Base-by-base conservation (phyloP, 2,797 vertebrate genomes). In the Neomorphus geoffroyi region DNA sequence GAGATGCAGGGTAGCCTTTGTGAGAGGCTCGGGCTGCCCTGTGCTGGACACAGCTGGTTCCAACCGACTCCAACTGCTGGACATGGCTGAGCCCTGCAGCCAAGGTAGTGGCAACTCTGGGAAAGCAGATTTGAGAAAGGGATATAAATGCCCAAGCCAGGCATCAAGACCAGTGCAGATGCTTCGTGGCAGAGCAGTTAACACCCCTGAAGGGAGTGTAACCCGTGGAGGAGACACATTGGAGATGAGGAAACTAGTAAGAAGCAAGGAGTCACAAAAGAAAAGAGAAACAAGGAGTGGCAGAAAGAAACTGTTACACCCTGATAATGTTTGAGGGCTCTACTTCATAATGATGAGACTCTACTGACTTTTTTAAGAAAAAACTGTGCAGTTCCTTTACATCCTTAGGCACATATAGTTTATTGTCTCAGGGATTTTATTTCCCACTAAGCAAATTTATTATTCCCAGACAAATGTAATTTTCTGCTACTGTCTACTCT, bases 71-170 rank as follows among this genome's bases (percentile, higher is more conserved):
- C 33, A 43, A 1, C 16, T 6, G 1, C 28, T 5, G 26, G 58
- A 28, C 62, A 54, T 0, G 0, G 21, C 22, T 9, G 3, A 27
- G 32, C 33, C 58, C 26, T 0, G 0, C 21, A 17, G 41, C 4
- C 1, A 2, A 6, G 4, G 2, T 3, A 7, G 26, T 3, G 15
- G 4, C 6, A 2, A 2, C 48, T 28, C 6, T 14, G 18, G 6
- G 9, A 23, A 80, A 82, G 43, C 0, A 0, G 1, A 5, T 3
- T 22, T 18, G 50, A 78, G 13, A 70, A 80, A 50, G 11, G 39
- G 26, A 46, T 67, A 39, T 28, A 75, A 60, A 58, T n/a, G 70
- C 24, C 10, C 11, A 3, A 2, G 11, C 46, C 56, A 43, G 14
- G 11, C 18, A 79, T 45, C 14, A 51, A 67, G 43, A 28, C 15